A percentile compares a stretch with the other conserved stretches of the same genome.
Conservation (phyloP, 2,888 invertebrate species). For the Onthophagus sagittarius region DNA sequence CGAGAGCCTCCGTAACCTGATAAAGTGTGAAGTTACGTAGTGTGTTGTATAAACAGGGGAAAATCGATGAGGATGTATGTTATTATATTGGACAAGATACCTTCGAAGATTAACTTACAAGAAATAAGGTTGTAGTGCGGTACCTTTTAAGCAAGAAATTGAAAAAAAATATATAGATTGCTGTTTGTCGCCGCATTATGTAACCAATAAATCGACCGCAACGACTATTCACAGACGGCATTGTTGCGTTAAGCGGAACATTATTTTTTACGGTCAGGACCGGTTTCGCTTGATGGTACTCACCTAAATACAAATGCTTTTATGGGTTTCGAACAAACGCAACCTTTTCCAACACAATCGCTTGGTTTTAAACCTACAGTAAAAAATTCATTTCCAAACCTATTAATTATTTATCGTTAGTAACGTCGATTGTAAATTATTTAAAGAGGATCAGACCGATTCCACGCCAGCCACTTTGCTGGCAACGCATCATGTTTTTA, state of each 20-base stretch:
- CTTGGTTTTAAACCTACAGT: not conserved
- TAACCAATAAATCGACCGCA: not conserved
- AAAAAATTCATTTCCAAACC: not conserved
- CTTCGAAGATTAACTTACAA: not conserved
- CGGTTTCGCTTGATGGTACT: not conserved
- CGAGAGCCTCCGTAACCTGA: not conserved
- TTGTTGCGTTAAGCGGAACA: not conserved
- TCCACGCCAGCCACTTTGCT: not conserved
- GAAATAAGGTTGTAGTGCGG: not conserved
- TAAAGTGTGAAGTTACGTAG: not conserved
- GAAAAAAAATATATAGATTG: not conserved
- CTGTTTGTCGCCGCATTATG: not conserved
- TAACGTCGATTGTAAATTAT: not conserved
- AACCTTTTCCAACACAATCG: not conserved
- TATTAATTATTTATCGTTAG: not conserved
- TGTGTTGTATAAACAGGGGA: not conserved
- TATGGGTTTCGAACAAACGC: not conserved
- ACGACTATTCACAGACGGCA: not conserved
- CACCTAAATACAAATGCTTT: not conserved
- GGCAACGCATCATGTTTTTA: not conserved
- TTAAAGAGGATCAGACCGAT: not conserved
- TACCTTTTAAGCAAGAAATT: not conserved
- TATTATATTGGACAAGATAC: not conserved
- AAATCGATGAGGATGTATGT: not conserved
- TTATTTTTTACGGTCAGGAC: not conserved